phyloP scores from a whole-genome alignment of 2,888 invertebrate species.

The Amblyjoppa proteus region DNA sequence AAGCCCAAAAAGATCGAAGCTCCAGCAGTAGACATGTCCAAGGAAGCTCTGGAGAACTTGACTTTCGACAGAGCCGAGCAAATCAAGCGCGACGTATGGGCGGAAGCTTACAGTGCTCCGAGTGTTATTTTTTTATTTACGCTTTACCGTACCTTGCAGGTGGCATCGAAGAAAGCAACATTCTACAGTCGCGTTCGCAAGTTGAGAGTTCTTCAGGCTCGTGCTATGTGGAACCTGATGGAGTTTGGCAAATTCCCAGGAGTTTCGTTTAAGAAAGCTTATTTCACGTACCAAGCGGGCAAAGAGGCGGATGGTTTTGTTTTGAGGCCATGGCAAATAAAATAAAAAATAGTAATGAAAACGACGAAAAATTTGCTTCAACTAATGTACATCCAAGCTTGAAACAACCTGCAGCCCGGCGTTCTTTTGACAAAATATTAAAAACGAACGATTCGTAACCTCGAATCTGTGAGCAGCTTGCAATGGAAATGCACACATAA shows the following conservation, averaged over 20 bases:
- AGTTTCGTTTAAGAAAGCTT: constrained; percentile 78
- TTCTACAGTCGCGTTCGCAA: constrained; percentile 76
- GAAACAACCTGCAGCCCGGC: background rate
- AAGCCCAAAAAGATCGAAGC: constrained; percentile 50
- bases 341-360: background rate
- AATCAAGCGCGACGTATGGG: constrained; percentile 69
- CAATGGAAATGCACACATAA: background rate
- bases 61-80: constrained; percentile 73
- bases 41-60: constrained; percentile 64
- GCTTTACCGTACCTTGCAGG: constrained; percentile 69
- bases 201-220: constrained; percentile 73
- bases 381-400: background rate
- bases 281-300: constrained; percentile 79
- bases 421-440: background rate
- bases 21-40: constrained; percentile 68
- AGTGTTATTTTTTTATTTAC: background rate
- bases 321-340: constrained; percentile 73
- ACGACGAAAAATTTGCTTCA: background rate
- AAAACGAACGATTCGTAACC: background rate
- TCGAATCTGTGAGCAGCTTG: background rate
- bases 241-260: constrained; percentile 79
- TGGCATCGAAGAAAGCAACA: constrained; percentile 70
- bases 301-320: constrained; percentile 79
- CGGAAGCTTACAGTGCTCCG: no score
- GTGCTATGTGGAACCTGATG: constrained; percentile 78